Percentiles rank a stretch among this genome's conserved stretches.
phyloP scores from a whole-genome alignment of 2,888 invertebrate genomes.

The Agrenia bidenticulata region DNA sequence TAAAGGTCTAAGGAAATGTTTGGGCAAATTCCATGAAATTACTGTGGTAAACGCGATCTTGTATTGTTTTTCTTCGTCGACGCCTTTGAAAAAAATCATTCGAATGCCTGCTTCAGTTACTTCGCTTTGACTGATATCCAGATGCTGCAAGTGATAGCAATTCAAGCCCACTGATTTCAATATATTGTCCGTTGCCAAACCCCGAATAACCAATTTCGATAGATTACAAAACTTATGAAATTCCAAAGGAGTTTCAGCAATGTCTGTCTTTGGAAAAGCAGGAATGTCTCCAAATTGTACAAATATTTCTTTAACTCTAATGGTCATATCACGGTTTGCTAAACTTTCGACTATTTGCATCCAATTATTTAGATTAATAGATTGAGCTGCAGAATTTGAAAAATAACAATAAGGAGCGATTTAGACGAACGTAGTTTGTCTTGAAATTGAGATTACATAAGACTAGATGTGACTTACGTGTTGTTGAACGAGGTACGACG shows the following conservation, averaged over 20 bases:
- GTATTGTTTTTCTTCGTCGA: neutral
- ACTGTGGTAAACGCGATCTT: neutral
- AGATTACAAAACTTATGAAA: slow-evolving; percentile 21
- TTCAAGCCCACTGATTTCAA: slow-evolving; percentile 37
- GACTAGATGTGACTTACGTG: slow-evolving; percentile 26
- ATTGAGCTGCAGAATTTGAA: slow-evolving; percentile 23
- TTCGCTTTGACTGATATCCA: slow-evolving; percentile 42
- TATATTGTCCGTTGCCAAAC: slow-evolving; percentile 34
- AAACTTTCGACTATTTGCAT: slow-evolving; percentile 33
- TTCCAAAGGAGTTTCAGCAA: neutral
- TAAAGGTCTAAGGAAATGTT: slow-evolving; percentile 13
- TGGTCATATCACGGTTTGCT: slow-evolving; percentile 20
- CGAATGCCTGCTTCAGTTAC: slow-evolving; percentile 40
- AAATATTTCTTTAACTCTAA: slow-evolving; percentile 30
- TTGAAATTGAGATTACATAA: no score
- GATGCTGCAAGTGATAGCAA: slow-evolving; percentile 38
- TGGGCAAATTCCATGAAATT: slow-evolving; percentile 1
- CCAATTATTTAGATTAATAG: slow-evolving; percentile 39
- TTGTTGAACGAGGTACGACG: slow-evolving; percentile 29
- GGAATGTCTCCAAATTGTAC: slow-evolving; percentile 33
- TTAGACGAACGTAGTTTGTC: no score
- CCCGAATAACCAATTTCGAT: slow-evolving; percentile 40
- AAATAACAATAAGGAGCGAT: neutral
- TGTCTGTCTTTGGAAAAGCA: neutral
- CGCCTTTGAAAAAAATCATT: slow-evolving; percentile 17